These are phyloP conservation scores for Leptosomus discolor DNA, from an alignment of 2,113 vertebrate species.

Conservation along the genomic window DNA sequence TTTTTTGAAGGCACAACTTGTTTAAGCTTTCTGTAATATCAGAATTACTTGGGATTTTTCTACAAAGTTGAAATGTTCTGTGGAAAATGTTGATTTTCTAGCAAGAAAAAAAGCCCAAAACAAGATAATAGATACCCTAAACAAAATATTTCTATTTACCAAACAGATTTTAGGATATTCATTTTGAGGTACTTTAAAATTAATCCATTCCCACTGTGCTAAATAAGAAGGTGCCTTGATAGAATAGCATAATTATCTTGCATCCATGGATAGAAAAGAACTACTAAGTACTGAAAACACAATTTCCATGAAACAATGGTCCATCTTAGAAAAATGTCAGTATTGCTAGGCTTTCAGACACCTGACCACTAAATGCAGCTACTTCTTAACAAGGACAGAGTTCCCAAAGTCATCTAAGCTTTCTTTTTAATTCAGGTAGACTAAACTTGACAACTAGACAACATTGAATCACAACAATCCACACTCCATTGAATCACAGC, in stretches of 20 bases:
- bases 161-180: background rate
- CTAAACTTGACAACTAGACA: background rate
- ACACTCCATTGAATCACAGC: background rate
- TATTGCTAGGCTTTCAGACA: background rate
- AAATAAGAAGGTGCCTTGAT: background rate
- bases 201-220: background rate
- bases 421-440: background rate
- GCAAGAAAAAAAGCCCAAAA: background rate
- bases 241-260: background rate
- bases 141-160: background rate
- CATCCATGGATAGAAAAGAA: background rate
- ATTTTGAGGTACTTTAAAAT: background rate
- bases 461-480: background rate
- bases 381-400: background rate
- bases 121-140: background rate
- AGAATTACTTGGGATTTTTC: background rate
- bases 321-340: background rate
- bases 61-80: background rate
- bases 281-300: background rate
- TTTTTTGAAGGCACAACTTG: background rate
- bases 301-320: background rate
- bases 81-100: background rate
- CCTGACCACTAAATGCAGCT: background rate
- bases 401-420: background rate
- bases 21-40: background rate